Evolutionary conservation across 2,113 vertebrate species (phyloP).

Genomic region (Heterocephalus glaber): DNA sequence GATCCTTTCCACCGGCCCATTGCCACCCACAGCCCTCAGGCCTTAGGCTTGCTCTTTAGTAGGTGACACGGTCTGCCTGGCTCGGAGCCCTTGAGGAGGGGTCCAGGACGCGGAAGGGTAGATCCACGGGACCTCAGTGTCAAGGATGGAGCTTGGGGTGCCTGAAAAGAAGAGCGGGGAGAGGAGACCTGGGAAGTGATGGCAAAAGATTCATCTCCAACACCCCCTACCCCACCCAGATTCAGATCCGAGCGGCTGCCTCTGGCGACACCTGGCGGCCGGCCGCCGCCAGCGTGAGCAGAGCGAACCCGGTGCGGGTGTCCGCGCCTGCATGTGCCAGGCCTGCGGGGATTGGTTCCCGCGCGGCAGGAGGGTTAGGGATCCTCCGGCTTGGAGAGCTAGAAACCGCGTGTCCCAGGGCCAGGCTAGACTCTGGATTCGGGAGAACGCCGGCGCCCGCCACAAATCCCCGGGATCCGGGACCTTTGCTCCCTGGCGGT

Average conservation of each 20-base stretch:
- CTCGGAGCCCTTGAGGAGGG: not conserved
- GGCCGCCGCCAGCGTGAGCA: not conserved
- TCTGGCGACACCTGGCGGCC: conserved; percentile 68
- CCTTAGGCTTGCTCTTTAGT: not conserved
- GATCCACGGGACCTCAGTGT: not conserved
- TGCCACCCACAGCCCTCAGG: not conserved
- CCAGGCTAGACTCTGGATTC: not conserved
- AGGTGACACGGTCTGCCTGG: not conserved
- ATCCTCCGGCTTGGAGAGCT: not conserved
- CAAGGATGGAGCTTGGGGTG: no score
- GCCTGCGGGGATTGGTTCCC: not conserved
- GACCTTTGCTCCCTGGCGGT: not conserved
- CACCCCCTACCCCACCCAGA: not conserved
- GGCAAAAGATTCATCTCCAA: not conserved
- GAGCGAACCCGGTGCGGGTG: not conserved
- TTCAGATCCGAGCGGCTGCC: not conserved
- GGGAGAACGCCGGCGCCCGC: no score
- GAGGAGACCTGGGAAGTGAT: not conserved
- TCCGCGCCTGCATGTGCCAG: not conserved
- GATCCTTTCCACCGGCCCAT: not conserved
- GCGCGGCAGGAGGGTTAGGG: no score
- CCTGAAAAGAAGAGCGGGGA: not conserved
- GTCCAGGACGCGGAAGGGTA: not conserved
- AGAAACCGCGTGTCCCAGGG: not conserved
- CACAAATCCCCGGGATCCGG: not conserved